Percentiles rank a stretch among this genome's conserved stretches.
These are phyloP conservation scores for Heliconius himera DNA, from an alignment of 1,140 invertebrate species.

Conservation along the genomic window DNA sequence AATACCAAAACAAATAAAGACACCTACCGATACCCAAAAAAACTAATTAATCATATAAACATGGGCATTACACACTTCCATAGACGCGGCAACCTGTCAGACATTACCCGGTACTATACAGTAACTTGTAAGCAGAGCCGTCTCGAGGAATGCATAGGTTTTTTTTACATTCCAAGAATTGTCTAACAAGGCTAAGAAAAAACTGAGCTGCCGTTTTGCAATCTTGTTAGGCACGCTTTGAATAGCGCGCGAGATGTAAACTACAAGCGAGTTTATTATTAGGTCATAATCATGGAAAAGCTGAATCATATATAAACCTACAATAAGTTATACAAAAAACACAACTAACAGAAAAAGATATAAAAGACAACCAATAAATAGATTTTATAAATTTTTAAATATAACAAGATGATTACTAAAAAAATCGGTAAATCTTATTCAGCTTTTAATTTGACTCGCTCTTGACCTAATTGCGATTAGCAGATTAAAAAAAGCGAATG, in stretches of 20 bases:
- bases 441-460: slow-evolving; percentile 19
- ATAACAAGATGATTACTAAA: neutral
- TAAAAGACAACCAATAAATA: too few relatives aligned
- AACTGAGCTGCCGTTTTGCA: neutral
- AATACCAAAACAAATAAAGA: neutral
- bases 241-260: slow-evolving; percentile 1
- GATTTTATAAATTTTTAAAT: neutral
- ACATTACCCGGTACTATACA: neutral
- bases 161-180: slow-evolving; percentile 25
- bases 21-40: neutral
- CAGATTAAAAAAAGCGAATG: slow-evolving; percentile 6
- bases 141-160: neutral
- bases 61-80: neutral
- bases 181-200: slow-evolving; percentile 20
- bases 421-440: neutral
- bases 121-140: neutral
- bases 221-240: slow-evolving; percentile 14
- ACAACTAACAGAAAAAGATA: too few relatives aligned
- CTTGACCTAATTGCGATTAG: slow-evolving; percentile 25
- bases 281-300: neutral
- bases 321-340: too few relatives aligned
- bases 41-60: neutral
- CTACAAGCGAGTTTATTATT: neutral
- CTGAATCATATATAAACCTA: too few relatives aligned
- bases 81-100: neutral